Conservation (phyloP, 2,113 vertebrate species). For the Genyomyrus donnyi region DNA sequence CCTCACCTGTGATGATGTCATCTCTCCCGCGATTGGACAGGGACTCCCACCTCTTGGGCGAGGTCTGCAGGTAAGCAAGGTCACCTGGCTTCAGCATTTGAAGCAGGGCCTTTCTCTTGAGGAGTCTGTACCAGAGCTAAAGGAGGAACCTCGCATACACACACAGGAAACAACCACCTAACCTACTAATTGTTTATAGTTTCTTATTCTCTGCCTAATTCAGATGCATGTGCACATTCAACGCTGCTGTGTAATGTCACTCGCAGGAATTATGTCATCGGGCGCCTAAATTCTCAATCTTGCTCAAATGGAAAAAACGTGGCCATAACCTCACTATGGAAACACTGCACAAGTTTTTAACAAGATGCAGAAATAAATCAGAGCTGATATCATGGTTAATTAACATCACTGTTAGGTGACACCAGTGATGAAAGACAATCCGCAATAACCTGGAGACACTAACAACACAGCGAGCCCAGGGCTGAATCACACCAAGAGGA, state of each 20-base stretch:
- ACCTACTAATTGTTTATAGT: not conserved
- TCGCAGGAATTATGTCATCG: not conserved
- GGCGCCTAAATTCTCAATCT: not conserved
- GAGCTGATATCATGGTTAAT: not conserved
- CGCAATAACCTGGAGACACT: not conserved
- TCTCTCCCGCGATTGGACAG: constrained; percentile 50
- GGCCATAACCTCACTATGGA: not conserved
- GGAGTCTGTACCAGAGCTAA: constrained; percentile 52
- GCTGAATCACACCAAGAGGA: constrained; percentile 50
- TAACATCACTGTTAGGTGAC: not conserved
- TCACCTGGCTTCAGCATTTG: constrained; percentile 52
- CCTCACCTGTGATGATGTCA: constrained; percentile 63
- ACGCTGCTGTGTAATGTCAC: not conserved
- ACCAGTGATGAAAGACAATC: not conserved
- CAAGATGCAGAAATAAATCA: not conserved
- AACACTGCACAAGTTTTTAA: not conserved
- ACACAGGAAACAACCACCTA: not conserved
- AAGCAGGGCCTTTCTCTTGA: constrained; percentile 66
- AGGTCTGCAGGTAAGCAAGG: constrained; percentile 54
- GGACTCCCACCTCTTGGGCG: constrained; percentile 65
- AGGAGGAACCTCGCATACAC: not conserved
- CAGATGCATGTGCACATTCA: not conserved
- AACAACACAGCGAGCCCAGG: not conserved
- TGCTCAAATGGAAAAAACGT: not conserved
- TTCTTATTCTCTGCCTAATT: not conserved